Evolutionary conservation across 2,113 vertebrate species (phyloP).

Genomic region (Parus major): DNA sequence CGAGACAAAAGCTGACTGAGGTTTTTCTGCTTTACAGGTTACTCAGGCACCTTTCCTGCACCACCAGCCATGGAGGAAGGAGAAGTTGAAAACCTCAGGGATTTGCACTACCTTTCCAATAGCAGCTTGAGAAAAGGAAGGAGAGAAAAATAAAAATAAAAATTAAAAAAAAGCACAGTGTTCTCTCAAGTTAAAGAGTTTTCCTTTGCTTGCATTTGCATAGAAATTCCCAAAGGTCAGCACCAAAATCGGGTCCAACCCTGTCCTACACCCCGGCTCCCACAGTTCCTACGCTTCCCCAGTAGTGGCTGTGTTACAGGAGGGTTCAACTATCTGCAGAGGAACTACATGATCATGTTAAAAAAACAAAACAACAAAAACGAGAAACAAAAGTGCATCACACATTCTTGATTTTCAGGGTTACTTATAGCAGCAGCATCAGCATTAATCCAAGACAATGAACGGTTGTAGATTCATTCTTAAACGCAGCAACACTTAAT

Average conservation of each 20-base stretch:
- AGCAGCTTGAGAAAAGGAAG: constrained; percentile 62
- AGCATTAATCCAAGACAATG: constrained; percentile 76
- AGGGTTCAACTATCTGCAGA: constrained; percentile 51
- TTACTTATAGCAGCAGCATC: constrained; percentile 78
- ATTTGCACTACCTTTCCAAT: constrained; percentile 43
- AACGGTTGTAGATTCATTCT: constrained; percentile 68
- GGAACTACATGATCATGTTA: constrained; percentile 47
- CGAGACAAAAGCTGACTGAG: neutral
- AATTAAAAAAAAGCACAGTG: constrained; percentile 50
- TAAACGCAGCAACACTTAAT: constrained; percentile 72
- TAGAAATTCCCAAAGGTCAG: constrained; percentile 66
- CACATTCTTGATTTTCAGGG: constrained; percentile 79
- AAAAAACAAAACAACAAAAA: neutral
- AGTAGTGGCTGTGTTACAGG: constrained; percentile 70
- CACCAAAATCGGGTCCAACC: constrained; percentile 53
- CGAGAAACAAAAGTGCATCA: constrained; percentile 74
- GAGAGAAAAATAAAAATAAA: neutral
- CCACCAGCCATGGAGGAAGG: neutral
- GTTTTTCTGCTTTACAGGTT: neutral
- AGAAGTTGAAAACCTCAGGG: neutral
- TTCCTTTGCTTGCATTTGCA: constrained; percentile 64
- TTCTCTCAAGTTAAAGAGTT: constrained; percentile 58
- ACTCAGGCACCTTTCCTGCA: neutral
- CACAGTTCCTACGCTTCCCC: neutral
- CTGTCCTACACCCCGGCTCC: neutral